Evolutionary conservation across 2,797 vertebrate genomes (phyloP).

Genomic region (Parauchenoglanis punctatus): DNA sequence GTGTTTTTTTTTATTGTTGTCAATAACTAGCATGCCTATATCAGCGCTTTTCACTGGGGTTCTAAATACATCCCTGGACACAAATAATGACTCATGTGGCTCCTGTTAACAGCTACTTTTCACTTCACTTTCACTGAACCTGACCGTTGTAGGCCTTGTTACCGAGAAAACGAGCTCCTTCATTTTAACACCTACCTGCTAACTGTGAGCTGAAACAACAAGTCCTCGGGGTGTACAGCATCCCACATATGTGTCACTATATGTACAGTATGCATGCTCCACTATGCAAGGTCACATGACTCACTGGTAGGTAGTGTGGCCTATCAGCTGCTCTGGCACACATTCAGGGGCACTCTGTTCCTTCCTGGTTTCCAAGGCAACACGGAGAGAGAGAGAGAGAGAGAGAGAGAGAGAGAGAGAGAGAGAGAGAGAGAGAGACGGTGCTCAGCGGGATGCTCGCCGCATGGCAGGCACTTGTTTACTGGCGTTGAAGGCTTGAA

Average conservation of each 20-base stretch:
- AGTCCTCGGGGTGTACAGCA: constrained; percentile 11
- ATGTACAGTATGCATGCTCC: constrained; percentile 11
- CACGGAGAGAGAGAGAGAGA: constrained; percentile 1
- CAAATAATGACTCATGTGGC: constrained; percentile 3
- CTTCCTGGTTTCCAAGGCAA: constrained; percentile 80
- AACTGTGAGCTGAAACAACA: constrained; percentile 4
- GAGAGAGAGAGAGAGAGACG: constrained; percentile 48
- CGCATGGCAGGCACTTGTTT: constrained; percentile 72
- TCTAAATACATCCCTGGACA: constrained; percentile 20
- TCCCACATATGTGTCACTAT: constrained; percentile 26
- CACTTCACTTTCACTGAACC: constrained; percentile 6
- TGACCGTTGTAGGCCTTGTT: neutral
- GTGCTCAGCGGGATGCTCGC: constrained; percentile 68
- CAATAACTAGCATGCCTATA: neutral
- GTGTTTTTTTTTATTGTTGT: neutral
- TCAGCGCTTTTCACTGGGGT: neutral
- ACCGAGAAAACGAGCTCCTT: constrained; percentile 12
- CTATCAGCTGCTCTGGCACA: constrained; percentile 50
- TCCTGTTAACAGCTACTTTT: constrained; percentile 30
- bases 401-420: constrained; percentile 45
- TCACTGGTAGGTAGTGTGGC: constrained; percentile 54
- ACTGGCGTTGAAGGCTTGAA: constrained; percentile 72
- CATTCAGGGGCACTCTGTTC: constrained; percentile 67
- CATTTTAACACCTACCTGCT: constrained; percentile 15
- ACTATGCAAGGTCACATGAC: constrained; percentile 52